Evolutionary conservation across 1,140 invertebrate genomes (phyloP).

Genomic region (Mizuhopecten yessoensis): DNA sequence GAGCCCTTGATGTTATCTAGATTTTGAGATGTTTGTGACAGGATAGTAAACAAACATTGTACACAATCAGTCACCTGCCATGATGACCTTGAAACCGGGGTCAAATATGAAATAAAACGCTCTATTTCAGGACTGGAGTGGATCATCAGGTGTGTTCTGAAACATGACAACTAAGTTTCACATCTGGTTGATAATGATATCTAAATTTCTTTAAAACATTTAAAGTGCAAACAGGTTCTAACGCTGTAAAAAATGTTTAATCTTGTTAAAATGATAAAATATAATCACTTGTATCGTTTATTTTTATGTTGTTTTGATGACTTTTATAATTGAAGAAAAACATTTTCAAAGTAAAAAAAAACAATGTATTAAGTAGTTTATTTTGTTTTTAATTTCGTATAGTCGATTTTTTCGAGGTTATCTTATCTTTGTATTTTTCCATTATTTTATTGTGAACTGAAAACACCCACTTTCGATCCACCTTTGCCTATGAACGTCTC

Average conservation of each 20-base stretch:
- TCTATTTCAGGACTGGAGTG: background rate
- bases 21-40: background rate
- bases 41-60: constrained; percentile 12
- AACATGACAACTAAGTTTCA: background rate
- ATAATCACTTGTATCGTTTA: background rate
- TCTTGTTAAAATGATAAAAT: background rate
- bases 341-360: too few species aligned
- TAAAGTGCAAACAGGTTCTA: background rate
- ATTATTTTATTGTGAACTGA: too few species aligned
- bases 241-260: background rate
- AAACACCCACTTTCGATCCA: too few species aligned
- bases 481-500: too few species aligned
- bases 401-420: too few species aligned
- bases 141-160: background rate
- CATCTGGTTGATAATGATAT: background rate
- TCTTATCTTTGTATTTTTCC: too few species aligned
- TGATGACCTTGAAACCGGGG: background rate
- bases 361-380: too few species aligned
- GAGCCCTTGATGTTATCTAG: constrained; percentile 2
- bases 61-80: background rate
- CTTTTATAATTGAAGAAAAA: too few species aligned
- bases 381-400: too few species aligned
- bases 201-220: background rate
- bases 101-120: constrained; percentile 32
- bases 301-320: too few species aligned